Evolutionary conservation across 2,113 vertebrate genomes (phyloP).

Genomic region (Terrapene triunguis): DNA sequence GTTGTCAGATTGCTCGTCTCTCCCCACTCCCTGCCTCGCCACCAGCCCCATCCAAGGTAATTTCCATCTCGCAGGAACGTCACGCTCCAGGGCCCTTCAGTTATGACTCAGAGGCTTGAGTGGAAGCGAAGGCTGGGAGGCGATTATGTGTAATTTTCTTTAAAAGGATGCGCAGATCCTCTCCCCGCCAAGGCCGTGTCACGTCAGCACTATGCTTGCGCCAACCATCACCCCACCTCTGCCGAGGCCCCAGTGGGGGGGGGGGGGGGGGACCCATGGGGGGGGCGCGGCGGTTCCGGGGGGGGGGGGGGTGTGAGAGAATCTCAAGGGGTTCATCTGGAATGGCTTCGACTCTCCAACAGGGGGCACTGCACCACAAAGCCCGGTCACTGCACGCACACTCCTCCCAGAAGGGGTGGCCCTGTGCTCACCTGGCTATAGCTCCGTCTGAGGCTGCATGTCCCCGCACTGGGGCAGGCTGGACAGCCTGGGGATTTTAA

Average conservation of each 20-base stretch:
- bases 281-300: too few species aligned
- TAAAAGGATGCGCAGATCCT: constrained; percentile 65
- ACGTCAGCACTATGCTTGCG: constrained; percentile 37
- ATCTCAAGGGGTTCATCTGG: fast-evolving
- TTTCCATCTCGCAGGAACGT: constrained; percentile 68
- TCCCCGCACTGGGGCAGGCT: background rate
- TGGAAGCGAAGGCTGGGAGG: constrained; percentile 50
- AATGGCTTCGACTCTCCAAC: too few species aligned
- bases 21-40: background rate
- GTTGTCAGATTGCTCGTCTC: background rate
- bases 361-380: background rate
- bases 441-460: background rate
- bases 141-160: constrained; percentile 70
- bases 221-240: background rate
- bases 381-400: background rate
- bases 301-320: too few species aligned
- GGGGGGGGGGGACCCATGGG: fast-evolving
- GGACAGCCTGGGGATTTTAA: background rate
- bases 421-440: background rate
- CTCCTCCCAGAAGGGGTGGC: background rate
- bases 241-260: background rate
- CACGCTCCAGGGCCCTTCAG: constrained; percentile 70
- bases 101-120: constrained; percentile 71
- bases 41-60: constrained; percentile 53
- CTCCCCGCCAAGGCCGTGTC: constrained; percentile 24